Base-by-base conservation (phyloP, 2,113 vertebrate genomes). In the Halcyon malimbica region DNA sequence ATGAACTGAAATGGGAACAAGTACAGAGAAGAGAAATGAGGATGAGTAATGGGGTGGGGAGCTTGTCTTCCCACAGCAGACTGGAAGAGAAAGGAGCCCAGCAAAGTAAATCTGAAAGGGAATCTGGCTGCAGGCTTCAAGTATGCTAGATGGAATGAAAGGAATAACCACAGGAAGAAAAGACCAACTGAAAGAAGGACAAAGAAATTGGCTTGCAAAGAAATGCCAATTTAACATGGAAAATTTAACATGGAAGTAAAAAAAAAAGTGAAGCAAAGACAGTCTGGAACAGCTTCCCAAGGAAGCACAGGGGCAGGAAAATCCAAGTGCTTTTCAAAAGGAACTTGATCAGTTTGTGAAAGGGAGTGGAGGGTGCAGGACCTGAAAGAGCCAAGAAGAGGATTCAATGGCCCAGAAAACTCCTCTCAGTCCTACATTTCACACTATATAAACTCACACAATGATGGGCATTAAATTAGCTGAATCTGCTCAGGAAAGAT, bases 181-280 rank as follows among this genome's bases (percentile, higher is more conserved):
- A 83, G 41, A 94, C 57, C 63, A 87, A 93, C 42, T 65, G 74
- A 93, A 88, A 91, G 68, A 92, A 81, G 77, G 65, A 96, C 60
- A 93, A 95, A 94, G 83, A 94, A 89, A 91, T 4, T 62, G 44
- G 77, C 93, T 93, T 87, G 65, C 62, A 93, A 87, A 91, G 33
- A 96, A 95, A 91, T 79, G 77, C 48, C 84, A 60, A 82, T 83
- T 93, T 74, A 83, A 95, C 80, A 87, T 20, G 56, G 81, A 91
- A 94, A 96, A 95, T 91, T 96, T 87, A 96, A 94, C 65, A 48
- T 83, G 89, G 78, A 91, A 96, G 93, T 83, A 41, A 70, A 44
- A 93, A 48, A 48, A 48, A 48, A 51, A 95, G 89, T 16, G 62
- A 46, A 91, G 91, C 81, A 87, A 64, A 91, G 64, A 83, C 23